Conservation (phyloP, 1,140 invertebrate genomes). For the Thereuonema tuberculata region DNA sequence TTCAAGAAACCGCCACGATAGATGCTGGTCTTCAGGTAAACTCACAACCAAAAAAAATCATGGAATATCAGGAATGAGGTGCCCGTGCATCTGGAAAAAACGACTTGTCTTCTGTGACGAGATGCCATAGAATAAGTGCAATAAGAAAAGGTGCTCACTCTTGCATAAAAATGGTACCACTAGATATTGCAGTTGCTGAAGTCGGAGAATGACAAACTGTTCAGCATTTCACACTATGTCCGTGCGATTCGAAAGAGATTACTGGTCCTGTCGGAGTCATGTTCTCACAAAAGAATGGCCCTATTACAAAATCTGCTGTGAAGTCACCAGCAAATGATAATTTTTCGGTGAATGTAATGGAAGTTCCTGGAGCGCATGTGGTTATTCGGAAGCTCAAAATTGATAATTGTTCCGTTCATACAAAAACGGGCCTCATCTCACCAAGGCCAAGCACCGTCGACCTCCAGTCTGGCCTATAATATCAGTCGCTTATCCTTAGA, state of each 20-base stretch:
- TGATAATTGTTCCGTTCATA: too few species aligned
- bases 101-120: neutral
- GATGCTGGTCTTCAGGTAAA: neutral
- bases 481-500: too few species aligned
- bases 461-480: too few species aligned
- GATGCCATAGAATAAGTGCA: neutral
- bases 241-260: neutral
- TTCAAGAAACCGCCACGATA: neutral
- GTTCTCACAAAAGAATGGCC: neutral
- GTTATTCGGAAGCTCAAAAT: too few species aligned
- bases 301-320: conserved; percentile 3
- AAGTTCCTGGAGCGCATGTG: neutral
- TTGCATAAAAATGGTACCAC: neutral
- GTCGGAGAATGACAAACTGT: neutral
- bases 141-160: neutral
- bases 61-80: too few species aligned
- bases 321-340: neutral
- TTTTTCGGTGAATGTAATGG: neutral
- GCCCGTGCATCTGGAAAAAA: too few species aligned
- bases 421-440: too few species aligned
- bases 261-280: neutral
- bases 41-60: neutral
- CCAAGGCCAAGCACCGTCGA: too few species aligned
- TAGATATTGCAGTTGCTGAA: neutral
- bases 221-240: neutral